A percentile compares a stretch with the other conserved stretches of the same genome.
These are phyloP conservation scores for Drosophila pullipes DNA, from an alignment of 2,888 invertebrate genomes.

Conservation along the genomic window DNA sequence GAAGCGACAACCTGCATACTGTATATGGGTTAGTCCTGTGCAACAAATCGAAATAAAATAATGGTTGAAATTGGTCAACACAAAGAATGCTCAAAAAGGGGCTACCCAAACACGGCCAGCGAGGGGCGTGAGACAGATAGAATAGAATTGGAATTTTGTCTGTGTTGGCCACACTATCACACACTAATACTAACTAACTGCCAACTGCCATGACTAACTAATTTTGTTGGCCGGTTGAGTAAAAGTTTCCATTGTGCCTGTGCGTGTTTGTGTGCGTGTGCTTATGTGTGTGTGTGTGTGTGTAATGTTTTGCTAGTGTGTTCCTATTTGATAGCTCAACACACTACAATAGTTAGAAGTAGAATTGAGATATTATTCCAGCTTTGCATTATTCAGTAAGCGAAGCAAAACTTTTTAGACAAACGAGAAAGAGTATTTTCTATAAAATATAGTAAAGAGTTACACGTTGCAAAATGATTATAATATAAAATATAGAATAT, in stretches of 20 bases:
- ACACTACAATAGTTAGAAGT: conserved; percentile 6
- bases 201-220: conserved; percentile 41
- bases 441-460: not conserved
- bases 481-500: not conserved
- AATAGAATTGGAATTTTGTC: conserved; percentile 30
- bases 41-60: conserved; percentile 42
- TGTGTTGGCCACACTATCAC: conserved; percentile 30
- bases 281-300: not conserved
- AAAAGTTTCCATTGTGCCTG: conserved; percentile 5
- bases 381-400: conserved; percentile 24
- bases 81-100: not conserved
- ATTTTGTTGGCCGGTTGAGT: conserved; percentile 37
- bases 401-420: not conserved
- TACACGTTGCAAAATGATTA: not conserved
- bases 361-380: conserved; percentile 32
- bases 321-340: conserved; percentile 24
- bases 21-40: conserved; percentile 40
- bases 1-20: conserved; percentile 32
- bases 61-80: not conserved
- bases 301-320: conserved; percentile 19
- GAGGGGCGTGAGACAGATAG: conserved; percentile 7
- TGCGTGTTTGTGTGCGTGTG: conserved; percentile 1
- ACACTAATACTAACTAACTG: conserved; percentile 26
- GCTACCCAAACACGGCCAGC: not conserved
- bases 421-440: not conserved